Evolutionary conservation across 2,888 invertebrate genomes (phyloP).

Genomic region (Tetragonula carbonaria): DNA sequence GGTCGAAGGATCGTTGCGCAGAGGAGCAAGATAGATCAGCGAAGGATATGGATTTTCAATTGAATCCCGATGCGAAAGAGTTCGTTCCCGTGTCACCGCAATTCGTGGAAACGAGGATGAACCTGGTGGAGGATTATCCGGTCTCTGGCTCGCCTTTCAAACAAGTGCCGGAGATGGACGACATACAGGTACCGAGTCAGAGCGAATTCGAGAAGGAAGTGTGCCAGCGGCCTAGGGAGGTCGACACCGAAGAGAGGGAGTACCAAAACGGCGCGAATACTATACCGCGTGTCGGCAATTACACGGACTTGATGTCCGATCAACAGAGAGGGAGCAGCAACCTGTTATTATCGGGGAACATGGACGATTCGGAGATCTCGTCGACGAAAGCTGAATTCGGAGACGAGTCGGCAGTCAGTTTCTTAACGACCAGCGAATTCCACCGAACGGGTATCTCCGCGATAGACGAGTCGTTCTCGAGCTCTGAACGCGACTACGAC

Average conservation of each 20-base stretch:
- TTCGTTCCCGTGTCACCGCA: conserved; percentile 89
- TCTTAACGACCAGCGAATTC: conserved; percentile 74
- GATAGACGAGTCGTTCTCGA: conserved; percentile 75
- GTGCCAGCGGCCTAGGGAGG: conserved; percentile 87
- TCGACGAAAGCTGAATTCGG: conserved; percentile 85
- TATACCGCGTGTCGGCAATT: conserved; percentile 38
- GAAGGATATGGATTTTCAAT: conserved; percentile 88
- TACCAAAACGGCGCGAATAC: conserved; percentile 84
- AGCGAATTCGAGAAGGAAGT: conserved; percentile 88
- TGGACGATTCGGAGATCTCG: conserved; percentile 84
- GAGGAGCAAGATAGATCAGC: conserved; percentile 29
- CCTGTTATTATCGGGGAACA: conserved; percentile 66
- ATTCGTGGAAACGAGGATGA: conserved; percentile 64
- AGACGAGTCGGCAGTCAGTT: conserved; percentile 84
- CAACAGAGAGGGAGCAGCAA: conserved; percentile 77
- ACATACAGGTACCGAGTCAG: conserved; percentile 86
- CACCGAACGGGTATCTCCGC: conserved; percentile 75
- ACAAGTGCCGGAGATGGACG: conserved; percentile 86
- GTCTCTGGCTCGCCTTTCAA: conserved; percentile 89
- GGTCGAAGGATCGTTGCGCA: conserved; percentile 16
- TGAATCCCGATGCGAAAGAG: conserved; percentile 94
- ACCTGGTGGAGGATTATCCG: conserved; percentile 68
- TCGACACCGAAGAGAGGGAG: conserved; percentile 78
- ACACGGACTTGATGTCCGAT: conserved; percentile 55
- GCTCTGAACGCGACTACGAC: conserved; percentile 72